These are phyloP conservation scores for Eudyptes chrysolophus DNA, from an alignment of 2,113 vertebrate species.

Conservation along the genomic window DNA sequence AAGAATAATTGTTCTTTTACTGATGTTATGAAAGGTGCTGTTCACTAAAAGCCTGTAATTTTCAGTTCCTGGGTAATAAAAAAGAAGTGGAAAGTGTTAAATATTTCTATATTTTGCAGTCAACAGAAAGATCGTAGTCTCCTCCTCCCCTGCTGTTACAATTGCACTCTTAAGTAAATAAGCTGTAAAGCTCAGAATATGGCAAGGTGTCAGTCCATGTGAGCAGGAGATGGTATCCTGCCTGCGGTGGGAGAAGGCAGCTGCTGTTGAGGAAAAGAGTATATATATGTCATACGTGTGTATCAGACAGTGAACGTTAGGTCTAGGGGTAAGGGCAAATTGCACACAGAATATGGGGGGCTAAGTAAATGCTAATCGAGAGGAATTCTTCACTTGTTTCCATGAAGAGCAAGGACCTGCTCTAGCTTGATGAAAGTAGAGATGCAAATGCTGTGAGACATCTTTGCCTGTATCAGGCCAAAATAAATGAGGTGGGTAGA, in stretches of 20 bases:
- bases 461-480: background rate
- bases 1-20: background rate
- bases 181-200: background rate
- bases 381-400: background rate
- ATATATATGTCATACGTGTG: fast-evolving
- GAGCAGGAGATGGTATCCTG: background rate
- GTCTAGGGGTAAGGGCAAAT: background rate
- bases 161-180: background rate
- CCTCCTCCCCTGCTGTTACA: background rate
- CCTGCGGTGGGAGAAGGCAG: background rate
- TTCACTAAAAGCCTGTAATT: background rate
- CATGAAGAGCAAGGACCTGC: background rate
- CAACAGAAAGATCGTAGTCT: background rate
- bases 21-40: background rate
- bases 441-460: fast-evolving
- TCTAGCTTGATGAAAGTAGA: background rate
- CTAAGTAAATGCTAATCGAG: background rate
- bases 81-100: background rate
- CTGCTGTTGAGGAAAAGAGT: background rate
- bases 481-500: background rate
- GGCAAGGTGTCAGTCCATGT: fast-evolving
- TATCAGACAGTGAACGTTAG: background rate
- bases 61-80: background rate
- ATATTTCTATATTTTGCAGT: background rate
- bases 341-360: background rate